Conservation (phyloP, 2,888 invertebrate species). For the Autographa gamma region DNA sequence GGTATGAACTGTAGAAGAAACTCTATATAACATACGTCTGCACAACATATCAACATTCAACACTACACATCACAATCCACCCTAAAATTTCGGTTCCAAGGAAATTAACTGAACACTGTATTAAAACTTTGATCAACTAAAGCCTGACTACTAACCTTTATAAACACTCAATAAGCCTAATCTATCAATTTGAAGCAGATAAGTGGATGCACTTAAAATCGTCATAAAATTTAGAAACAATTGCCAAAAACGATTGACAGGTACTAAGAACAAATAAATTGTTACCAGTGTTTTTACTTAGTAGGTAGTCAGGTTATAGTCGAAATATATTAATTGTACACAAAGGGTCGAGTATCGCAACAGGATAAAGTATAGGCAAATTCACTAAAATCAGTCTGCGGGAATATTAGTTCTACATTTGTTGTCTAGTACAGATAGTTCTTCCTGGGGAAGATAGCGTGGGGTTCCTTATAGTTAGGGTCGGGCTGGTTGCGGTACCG, state of each 20-base stretch:
- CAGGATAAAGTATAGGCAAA: constrained; percentile 20
- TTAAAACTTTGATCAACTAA: constrained; percentile 25
- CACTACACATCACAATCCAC: constrained; percentile 16
- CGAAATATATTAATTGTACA: constrained; percentile 9
- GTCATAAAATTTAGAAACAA: not conserved
- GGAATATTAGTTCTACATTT: constrained; percentile 37
- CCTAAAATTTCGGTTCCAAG: constrained; percentile 9
- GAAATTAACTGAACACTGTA: constrained; percentile 3
- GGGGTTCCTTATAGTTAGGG: constrained; percentile 92
- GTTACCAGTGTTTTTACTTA: not conserved
- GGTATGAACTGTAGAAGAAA: constrained; percentile 12
- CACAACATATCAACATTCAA: constrained; percentile 3
- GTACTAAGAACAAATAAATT: not conserved
- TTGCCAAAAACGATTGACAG: not conserved
- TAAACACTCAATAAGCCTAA: not conserved
- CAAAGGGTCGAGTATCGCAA: constrained; percentile 11
- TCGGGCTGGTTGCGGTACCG: constrained; percentile 94
- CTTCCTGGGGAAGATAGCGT: constrained; percentile 91
- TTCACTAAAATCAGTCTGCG: constrained; percentile 55
- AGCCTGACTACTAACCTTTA: constrained; percentile 25
- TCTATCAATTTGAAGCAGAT: not conserved
- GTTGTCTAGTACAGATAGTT: constrained; percentile 84
- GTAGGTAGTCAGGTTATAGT: constrained; percentile 24
- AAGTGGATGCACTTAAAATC: too few species aligned
- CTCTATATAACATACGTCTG: constrained; percentile 5